These are phyloP conservation scores for Achlya flavicornis DNA, from an alignment of 2,888 invertebrate genomes.

Conservation along the genomic window DNA sequence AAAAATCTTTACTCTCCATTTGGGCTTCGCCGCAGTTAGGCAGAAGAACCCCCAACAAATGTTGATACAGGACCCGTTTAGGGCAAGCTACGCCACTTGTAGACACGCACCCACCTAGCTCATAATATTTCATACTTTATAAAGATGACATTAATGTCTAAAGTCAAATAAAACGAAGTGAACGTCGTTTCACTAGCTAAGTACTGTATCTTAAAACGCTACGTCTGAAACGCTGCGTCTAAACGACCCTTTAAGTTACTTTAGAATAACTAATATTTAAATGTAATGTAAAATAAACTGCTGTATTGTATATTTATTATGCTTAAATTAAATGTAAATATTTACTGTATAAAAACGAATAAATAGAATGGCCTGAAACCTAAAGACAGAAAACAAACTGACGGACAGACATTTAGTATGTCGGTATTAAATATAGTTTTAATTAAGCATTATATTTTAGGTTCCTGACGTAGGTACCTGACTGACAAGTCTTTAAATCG, in stretches of 20 bases:
- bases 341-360: slow-evolving; percentile 14
- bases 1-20: too few species aligned
- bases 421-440: too few species aligned
- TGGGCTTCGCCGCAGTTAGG: too few species aligned
- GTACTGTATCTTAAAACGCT: not conserved
- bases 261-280: not conserved
- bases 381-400: not conserved
- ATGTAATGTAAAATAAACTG: not conserved
- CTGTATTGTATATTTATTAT: not conserved
- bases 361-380: slow-evolving; percentile 13
- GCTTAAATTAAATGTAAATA: slow-evolving; percentile 13
- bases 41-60: too few species aligned
- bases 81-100: too few species aligned
- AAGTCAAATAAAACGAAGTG: not conserved
- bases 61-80: too few species aligned
- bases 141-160: not conserved
- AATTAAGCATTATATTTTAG: too few species aligned
- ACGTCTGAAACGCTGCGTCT: not conserved
- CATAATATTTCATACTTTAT: too few species aligned
- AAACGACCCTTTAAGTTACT: not conserved
- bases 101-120: too few species aligned
- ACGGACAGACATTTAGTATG: too few species aligned
- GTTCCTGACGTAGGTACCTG: too few species aligned
- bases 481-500: too few species aligned
- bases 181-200: not conserved